phyloP scores from a whole-genome alignment of 2,113 vertebrate genomes.

The Nanorana parkeri region DNA sequence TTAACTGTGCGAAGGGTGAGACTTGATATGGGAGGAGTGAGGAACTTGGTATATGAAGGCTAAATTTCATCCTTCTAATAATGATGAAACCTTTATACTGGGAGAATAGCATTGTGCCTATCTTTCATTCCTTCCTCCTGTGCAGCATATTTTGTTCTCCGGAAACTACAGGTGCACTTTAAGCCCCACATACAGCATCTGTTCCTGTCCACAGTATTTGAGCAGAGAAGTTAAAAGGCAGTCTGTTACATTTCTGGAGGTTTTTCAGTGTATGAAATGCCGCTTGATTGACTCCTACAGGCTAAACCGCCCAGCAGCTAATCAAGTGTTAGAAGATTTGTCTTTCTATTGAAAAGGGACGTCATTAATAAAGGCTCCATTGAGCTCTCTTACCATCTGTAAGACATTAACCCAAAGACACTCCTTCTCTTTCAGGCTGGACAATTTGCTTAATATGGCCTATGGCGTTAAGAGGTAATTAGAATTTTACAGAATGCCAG shows the following conservation, averaged over 20 bases:
- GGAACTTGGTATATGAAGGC: too few relatives aligned
- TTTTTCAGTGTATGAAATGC: constrained; percentile 59
- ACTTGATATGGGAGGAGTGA: too few relatives aligned
- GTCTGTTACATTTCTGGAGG: constrained; percentile 60
- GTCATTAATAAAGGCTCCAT: constrained; percentile 98
- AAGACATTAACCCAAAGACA: constrained; percentile 99
- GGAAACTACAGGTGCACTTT: neutral
- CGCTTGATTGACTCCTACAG: constrained; percentile 70
- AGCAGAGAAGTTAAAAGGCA: constrained; percentile 56
- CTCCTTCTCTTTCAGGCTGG: constrained; percentile 99
- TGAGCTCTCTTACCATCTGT: constrained; percentile 99
- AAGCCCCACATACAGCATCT: neutral
- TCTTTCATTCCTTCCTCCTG: too few relatives aligned
- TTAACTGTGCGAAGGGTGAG: too few relatives aligned
- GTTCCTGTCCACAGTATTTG: constrained; percentile 55
- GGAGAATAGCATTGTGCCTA: too few relatives aligned
- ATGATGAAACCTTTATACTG: too few relatives aligned
- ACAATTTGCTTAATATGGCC: constrained; percentile 99
- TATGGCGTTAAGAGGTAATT: constrained; percentile 99
- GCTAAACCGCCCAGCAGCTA: constrained; percentile 62
- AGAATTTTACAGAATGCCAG: constrained; percentile 99
- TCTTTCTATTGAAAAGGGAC: constrained; percentile 81
- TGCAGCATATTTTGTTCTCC: too few relatives aligned
- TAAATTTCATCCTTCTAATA: too few relatives aligned
- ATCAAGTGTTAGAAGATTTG: constrained; percentile 75